phyloP scores from a whole-genome alignment of 2,113 vertebrate species.

The Seriola aureovittata region DNA sequence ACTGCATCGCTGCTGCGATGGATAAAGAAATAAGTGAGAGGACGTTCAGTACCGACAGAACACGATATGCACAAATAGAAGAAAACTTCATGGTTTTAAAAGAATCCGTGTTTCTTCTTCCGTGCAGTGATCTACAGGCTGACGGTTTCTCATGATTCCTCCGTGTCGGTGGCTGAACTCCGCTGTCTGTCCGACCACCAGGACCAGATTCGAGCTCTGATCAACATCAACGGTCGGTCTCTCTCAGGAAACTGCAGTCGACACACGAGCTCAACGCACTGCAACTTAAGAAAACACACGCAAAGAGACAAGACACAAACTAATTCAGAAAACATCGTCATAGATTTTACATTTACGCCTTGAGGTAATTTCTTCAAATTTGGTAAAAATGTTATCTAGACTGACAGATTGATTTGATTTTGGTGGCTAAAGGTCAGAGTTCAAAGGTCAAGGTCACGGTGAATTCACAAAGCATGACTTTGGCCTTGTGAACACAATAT shows the following conservation, averaged over 20 bases:
- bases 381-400: too few relatives aligned
- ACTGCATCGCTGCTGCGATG: slow-evolving; percentile 90
- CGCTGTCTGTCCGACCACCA: slow-evolving; percentile 90
- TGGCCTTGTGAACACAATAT: too few relatives aligned
- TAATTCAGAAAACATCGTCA: too few relatives aligned
- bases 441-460: too few relatives aligned
- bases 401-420: too few relatives aligned
- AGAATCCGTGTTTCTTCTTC: background rate
- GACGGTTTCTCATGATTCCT: slow-evolving; percentile 73
- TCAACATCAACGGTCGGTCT: slow-evolving; percentile 89
- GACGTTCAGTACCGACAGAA: background rate
- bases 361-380: too few relatives aligned
- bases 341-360: too few relatives aligned
- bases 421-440: too few relatives aligned
- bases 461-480: too few relatives aligned
- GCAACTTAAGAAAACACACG: too few relatives aligned
- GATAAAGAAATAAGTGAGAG: slow-evolving; percentile 93
- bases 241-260: background rate
- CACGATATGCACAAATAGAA: background rate
- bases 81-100: background rate
- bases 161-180: slow-evolving; percentile 85
- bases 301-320: too few relatives aligned
- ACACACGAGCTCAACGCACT: too few relatives aligned
- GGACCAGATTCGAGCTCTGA: slow-evolving; percentile 92
- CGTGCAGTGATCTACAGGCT: slow-evolving; percentile 92